Evolutionary conservation across 2,797 vertebrate genomes (phyloP).

Genomic region (Podarcis lilfordi): DNA sequence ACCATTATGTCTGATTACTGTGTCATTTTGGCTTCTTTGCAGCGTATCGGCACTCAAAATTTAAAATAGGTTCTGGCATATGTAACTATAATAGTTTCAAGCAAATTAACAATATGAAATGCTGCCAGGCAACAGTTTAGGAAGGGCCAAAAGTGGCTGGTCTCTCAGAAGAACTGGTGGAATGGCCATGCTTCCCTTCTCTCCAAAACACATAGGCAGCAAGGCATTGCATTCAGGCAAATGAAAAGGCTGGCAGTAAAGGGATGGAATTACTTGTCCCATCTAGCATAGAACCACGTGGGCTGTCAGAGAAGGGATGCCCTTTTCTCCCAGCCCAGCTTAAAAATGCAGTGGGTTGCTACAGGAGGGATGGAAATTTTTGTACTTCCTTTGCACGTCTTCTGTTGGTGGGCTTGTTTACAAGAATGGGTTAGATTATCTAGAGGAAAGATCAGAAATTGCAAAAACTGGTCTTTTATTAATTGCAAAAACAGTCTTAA

Average conservation of each 20-base stretch:
- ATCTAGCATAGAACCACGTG: neutral
- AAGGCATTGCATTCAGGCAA: neutral
- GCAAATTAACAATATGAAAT: neutral
- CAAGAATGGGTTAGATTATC: neutral
- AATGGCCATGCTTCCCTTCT: neutral
- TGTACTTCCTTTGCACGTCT: neutral
- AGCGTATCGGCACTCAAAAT: no score
- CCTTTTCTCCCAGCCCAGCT: neutral
- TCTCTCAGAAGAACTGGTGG: neutral
- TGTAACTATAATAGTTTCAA: no score
- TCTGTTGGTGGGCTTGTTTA: neutral
- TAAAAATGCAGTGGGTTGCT: neutral
- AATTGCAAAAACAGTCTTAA: neutral
- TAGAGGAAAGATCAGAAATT: neutral
- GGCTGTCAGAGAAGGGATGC: neutral
- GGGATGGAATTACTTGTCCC: neutral
- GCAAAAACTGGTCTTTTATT: neutral
- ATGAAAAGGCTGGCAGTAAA: neutral
- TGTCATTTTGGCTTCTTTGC: no score
- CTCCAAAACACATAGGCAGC: neutral
- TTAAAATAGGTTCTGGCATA: no score
- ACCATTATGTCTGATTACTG: no score
- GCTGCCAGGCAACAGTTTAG: neutral
- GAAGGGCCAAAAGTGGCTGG: no score
- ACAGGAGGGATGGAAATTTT: neutral